phyloP scores from a whole-genome alignment of 2,113 vertebrate species.

The Hyperopisus bebe region DNA sequence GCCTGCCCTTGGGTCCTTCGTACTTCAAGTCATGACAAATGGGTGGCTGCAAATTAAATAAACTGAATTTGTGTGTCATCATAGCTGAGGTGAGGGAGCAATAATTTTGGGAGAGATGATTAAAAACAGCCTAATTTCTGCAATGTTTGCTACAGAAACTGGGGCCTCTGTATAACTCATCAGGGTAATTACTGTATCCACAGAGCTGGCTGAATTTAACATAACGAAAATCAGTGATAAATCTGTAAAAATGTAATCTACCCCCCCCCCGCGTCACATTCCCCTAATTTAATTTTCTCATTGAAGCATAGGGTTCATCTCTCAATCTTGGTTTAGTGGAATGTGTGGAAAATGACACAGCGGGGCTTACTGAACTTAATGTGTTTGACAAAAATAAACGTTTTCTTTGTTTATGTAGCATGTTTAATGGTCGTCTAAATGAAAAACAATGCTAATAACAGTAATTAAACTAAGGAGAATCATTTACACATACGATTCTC shows the following conservation, averaged over 20 bases:
- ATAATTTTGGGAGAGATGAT: not conserved
- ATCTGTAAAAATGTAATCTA: not conserved
- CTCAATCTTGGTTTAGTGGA: not conserved
- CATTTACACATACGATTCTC: not conserved
- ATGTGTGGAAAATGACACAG: not conserved
- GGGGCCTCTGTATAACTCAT: not conserved
- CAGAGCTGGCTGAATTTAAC: not conserved
- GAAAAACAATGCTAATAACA: not conserved
- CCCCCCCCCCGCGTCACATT: not conserved
- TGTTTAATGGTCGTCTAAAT: not conserved
- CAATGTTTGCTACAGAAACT: not conserved
- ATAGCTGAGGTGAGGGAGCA: not conserved
- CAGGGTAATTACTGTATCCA: not conserved
- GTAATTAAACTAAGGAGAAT: not conserved
- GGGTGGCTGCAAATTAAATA: not conserved
- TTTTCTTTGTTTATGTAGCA: constrained; percentile 2
- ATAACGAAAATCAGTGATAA: not conserved
- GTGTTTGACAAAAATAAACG: not conserved
- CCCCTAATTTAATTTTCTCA: not conserved
- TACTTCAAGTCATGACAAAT: not conserved
- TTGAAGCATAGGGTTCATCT: not conserved
- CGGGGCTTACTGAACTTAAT: not conserved
- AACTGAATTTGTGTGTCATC: not conserved
- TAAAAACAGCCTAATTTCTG: not conserved
- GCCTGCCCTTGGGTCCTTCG: not conserved